Percentiles rank a stretch among this genome's conserved stretches.
These are phyloP conservation scores for Borostomias antarcticus DNA, from an alignment of 2,797 vertebrate species.

Conservation along the genomic window DNA sequence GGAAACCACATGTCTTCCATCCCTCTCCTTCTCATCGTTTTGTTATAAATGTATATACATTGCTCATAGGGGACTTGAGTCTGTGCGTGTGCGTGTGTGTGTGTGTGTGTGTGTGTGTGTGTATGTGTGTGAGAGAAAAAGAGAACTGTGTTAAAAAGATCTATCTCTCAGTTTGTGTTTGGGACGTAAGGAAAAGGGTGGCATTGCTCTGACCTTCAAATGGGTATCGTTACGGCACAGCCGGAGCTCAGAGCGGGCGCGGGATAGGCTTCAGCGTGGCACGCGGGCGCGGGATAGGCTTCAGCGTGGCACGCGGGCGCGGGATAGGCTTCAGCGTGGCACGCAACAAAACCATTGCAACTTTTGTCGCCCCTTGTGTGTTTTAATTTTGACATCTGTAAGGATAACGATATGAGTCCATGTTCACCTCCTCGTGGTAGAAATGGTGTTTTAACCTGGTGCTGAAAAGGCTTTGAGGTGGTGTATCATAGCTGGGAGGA, in stretches of 20 bases:
- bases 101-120: not conserved
- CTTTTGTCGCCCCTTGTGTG: conserved; percentile 16
- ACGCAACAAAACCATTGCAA: conserved; percentile 27
- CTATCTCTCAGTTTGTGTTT: conserved; percentile 21
- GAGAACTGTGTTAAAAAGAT: conserved; percentile 35
- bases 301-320: not conserved
- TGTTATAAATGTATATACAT: conserved; percentile 41
- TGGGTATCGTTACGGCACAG: conserved; percentile 14
- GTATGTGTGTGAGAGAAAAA: not conserved
- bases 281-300: not conserved
- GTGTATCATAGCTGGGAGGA: conserved; percentile 38
- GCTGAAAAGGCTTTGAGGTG: conserved; percentile 29
- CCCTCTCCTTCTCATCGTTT: conserved; percentile 39
- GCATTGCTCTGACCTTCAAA: not conserved
- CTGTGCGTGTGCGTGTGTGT: not conserved
- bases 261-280: not conserved
- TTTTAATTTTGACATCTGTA: conserved; percentile 29
- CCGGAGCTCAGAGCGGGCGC: not conserved
- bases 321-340: not conserved
- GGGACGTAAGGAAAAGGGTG: not conserved
- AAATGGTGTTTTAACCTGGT: conserved; percentile 30
- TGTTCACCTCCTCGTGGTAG: conserved; percentile 19
- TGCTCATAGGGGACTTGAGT: conserved; percentile 20
- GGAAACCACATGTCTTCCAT: conserved; percentile 72
- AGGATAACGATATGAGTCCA: conserved; percentile 24